Evolutionary conservation across 2,113 vertebrate genomes (phyloP).

Genomic region (Perognathus longimembris): DNA sequence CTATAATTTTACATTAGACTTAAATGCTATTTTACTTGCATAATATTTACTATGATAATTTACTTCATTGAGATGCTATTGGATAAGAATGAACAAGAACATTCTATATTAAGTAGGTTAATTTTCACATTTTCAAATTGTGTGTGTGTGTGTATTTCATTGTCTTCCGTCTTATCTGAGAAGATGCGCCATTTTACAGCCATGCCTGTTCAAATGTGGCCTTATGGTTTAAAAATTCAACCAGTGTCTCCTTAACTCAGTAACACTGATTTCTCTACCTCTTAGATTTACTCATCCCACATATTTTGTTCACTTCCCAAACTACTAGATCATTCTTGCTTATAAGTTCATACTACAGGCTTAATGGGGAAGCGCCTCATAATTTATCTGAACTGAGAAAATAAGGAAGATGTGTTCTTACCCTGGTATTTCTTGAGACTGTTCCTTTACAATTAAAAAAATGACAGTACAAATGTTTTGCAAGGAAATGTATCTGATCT

Average conservation of each 20-base stretch:
- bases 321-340: background rate
- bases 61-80: constrained; percentile 21
- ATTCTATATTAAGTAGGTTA: constrained; percentile 38
- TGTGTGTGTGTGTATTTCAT: background rate
- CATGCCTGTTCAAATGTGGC: background rate
- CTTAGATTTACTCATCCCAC: background rate
- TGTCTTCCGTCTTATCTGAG: constrained; percentile 17
- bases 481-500: background rate
- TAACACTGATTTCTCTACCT: background rate
- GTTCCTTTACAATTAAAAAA: background rate
- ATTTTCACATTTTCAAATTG: constrained; percentile 46
- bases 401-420: background rate
- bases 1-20: constrained; percentile 11
- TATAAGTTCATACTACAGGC: background rate
- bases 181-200: background rate
- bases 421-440: background rate
- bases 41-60: background rate
- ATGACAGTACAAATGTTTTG: background rate
- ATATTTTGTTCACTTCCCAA: background rate
- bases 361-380: background rate
- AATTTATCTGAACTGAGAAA: background rate
- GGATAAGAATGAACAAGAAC: constrained; percentile 40
- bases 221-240: background rate
- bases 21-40: background rate
- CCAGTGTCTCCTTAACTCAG: background rate